Base-by-base conservation (phyloP, 2,113 vertebrate species). In the Hemichromis elongatus region DNA sequence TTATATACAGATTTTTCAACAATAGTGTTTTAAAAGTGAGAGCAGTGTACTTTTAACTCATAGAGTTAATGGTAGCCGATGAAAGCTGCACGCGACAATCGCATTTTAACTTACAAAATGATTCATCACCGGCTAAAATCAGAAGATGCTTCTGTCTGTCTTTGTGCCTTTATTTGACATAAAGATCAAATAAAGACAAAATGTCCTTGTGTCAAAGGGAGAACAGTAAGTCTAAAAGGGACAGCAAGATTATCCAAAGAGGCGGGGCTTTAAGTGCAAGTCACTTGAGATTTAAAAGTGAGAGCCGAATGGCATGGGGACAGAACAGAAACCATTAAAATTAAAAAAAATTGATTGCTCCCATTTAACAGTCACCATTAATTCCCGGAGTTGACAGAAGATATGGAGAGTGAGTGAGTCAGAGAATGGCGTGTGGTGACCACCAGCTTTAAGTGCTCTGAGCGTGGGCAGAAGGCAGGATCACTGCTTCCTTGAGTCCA, bases 401-500 rank as follows among this genome's bases (percentile, higher is more conserved):
- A 75, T 26, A 59, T 45, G n/a, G 16, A 78, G 55, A 57, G 75
- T 13, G 78, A 63, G 53, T 26, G 54, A 81, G 40, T 9, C 5
- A 40, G 52, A 11, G 75, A 10, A 35, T 77, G 57, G 33, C 21
- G 12, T 37, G 40, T 18, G 28, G 19, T 59, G 83, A 84, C 45
- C 59, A 77, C 77, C 56, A 70, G 35, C 77, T 53, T 30, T 35
- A 87, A 80, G 82, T 88, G 86, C 81, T 73, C 26, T 3, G 16
- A 80, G 75, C 2, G 7, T 78, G 16, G 19, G n/a, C 77, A 78
- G 42, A 52, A 78, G 33, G 47, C 18, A 19, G 37, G 50, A 91
- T 88, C 87, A 33, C 77, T 84, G 79, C 77, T 61, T 84, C 88
- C 80, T 86, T 5, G 82, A 81, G 83, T 68, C 77, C 55, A 52